A percentile compares a stretch with the other conserved stretches of the same genome.
These are phyloP conservation scores for Pseudomyrmex dendroicus DNA, from an alignment of 1,140 invertebrate genomes.

Conservation along the genomic window DNA sequence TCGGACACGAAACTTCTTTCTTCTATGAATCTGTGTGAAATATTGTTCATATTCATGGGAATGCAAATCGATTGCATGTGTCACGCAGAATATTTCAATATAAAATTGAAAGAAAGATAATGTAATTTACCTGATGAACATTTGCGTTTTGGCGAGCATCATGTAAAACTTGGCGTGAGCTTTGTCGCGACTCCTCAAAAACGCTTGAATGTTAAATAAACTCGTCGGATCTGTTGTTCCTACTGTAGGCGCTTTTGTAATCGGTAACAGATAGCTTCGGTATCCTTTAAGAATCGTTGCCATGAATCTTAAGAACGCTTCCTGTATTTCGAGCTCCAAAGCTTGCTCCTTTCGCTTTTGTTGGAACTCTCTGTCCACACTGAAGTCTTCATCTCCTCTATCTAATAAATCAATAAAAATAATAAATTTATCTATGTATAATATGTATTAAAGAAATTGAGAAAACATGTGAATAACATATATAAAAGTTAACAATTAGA, in stretches of 20 bases:
- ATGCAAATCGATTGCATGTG: not conserved
- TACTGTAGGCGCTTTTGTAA: constrained; percentile 96
- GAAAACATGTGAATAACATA: no score
- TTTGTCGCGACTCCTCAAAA: constrained; percentile 90
- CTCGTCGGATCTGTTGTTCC: constrained; percentile 97
- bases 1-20: constrained; percentile 99
- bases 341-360: constrained; percentile 90
- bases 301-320: constrained; percentile 98
- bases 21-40: constrained; percentile 94
- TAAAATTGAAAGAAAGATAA: constrained; percentile 1
- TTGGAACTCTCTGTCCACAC: constrained; percentile 90
- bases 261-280: constrained; percentile 95
- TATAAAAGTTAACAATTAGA: not conserved
- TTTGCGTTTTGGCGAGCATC: constrained; percentile 96
- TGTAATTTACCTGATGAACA: constrained; percentile 91
- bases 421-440: no score
- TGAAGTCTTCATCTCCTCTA: constrained; percentile 82
- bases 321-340: constrained; percentile 97
- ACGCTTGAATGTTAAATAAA: constrained; percentile 97
- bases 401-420: constrained; percentile 43
- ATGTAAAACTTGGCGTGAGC: constrained; percentile 96
- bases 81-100: not conserved
- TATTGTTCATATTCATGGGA: not conserved
- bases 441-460: no score
- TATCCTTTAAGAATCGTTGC: constrained; percentile 97